These are phyloP conservation scores for Cnemophilus loriae DNA, from an alignment of 2,113 vertebrate species.

Conservation along the genomic window DNA sequence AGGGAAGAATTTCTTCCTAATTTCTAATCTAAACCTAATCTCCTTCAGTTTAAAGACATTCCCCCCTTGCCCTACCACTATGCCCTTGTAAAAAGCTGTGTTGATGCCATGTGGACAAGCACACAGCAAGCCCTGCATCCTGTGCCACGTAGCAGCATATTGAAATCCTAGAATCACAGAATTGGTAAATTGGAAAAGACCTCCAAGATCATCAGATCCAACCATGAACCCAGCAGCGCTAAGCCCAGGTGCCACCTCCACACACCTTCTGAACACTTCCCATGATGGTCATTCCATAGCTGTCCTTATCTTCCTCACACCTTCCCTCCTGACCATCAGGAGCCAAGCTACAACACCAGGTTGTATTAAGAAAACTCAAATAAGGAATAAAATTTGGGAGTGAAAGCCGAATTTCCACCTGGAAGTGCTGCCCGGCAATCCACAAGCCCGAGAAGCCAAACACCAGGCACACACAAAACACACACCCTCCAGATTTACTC, in stretches of 20 bases:
- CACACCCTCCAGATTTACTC: not conserved
- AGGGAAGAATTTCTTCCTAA: not conserved
- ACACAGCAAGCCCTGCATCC: rapidly evolving
- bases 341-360: rapidly evolving
- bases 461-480: not conserved
- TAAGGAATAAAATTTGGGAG: not conserved
- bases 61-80: no score
- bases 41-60: not conserved
- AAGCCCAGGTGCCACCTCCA: not conserved
- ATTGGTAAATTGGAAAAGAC: not conserved
- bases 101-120: not conserved
- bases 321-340: not conserved
- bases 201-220: not conserved
- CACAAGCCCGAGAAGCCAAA: not conserved
- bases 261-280: not conserved
- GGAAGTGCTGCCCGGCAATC: not conserved
- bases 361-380: not conserved
- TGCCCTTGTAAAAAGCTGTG: not conserved
- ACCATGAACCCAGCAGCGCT: not conserved
- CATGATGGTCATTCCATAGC: not conserved
- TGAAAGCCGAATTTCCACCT: not conserved
- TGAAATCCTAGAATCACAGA: not conserved
- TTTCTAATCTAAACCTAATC: not conserved
- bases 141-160: rapidly evolving
- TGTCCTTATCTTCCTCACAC: not conserved